Evolutionary conservation across 2,888 invertebrate genomes (phyloP).

Genomic region (Melinopterus prodromus): DNA sequence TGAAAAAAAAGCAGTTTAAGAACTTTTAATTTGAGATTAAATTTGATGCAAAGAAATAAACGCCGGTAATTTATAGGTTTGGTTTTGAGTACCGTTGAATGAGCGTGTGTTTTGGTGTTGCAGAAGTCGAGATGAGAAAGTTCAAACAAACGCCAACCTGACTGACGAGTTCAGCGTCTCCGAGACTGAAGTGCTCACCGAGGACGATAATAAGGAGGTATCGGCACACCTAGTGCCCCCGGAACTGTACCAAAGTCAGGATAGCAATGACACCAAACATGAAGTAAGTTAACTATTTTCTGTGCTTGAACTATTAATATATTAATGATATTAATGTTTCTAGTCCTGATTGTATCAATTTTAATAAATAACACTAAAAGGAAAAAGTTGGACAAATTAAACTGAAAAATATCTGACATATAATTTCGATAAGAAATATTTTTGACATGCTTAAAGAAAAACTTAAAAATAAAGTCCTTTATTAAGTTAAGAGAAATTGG

Average conservation of each 20-base stretch:
- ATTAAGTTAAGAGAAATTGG: too few relatives aligned
- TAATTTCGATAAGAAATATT: too few relatives aligned
- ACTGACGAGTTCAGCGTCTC: conserved; percentile 47
- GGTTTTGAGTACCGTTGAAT: not conserved
- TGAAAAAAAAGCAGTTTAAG: too few relatives aligned
- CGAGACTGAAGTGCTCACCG: conserved; percentile 49
- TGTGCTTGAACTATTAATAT: not conserved
- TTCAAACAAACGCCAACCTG: conserved; percentile 42
- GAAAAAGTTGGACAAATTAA: too few relatives aligned
- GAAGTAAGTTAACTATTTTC: conserved; percentile 45
- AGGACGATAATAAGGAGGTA: conserved; percentile 41
- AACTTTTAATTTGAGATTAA: too few relatives aligned
- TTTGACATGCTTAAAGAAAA: too few relatives aligned
- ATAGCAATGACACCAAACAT: conserved; percentile 45
- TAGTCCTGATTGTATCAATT: too few relatives aligned
- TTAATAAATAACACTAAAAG: too few relatives aligned
- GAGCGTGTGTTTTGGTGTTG: conserved; percentile 30
- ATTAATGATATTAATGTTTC: too few relatives aligned
- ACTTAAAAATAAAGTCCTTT: too few relatives aligned
- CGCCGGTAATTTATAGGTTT: not conserved
- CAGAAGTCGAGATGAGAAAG: conserved; percentile 45
- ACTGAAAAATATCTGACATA: too few relatives aligned
- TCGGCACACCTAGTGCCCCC: conserved; percentile 38
- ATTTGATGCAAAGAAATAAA: too few relatives aligned
- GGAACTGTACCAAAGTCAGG: conserved; percentile 37